Base-by-base conservation (phyloP, 2,797 vertebrate species). In the Sternarchorhynchus goeldii region DNA sequence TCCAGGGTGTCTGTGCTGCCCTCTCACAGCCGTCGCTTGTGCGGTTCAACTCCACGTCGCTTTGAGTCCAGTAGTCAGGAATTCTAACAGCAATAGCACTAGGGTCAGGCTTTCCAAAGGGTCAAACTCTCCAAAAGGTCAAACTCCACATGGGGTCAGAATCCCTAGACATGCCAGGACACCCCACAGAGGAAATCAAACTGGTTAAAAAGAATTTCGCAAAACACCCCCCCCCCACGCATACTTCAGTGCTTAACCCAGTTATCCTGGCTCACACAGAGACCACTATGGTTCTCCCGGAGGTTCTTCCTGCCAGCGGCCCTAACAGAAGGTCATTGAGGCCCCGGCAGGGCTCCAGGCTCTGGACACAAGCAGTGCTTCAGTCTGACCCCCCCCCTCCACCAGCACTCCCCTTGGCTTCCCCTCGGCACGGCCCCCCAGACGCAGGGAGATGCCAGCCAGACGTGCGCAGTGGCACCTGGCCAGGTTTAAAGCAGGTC, bases 261-360 rank as follows among this genome's bases (percentile, higher is more conserved):
- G 60, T 20, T 55, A 31, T 39, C 67, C 59, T 25, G 18, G 20
- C 18, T 68, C 39, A 59, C 29, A 64, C 78, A 81, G 68, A 72
- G n/a, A 34, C 50, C 41, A 21, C 8, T 76, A 12, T 70, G 32
- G 56, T 79, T 4, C 50, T 81, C 50, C 69, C 65, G 1, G 25
- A 1, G 14, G 18, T 45, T 31, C 2, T 62, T 56, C 58, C 20
- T 67, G 79, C 74, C 79, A 84, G 25, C 77, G 70, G 56, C 2
- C 45, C 14, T 6, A 77, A 77, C 81, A 82, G 80, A 83, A 62
- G 75, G 63, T 72, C 82, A 83, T 36, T 72, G 69, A 86, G 45
- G 12, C 60, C 10, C 65, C 81, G 82, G 73, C 84, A 79, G 34
- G 39, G 53, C 62, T 65, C 50, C 17, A 41, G 62, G 39, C 62